Base-by-base conservation (phyloP, 2,888 invertebrate genomes). In the Papilio elwesi region DNA sequence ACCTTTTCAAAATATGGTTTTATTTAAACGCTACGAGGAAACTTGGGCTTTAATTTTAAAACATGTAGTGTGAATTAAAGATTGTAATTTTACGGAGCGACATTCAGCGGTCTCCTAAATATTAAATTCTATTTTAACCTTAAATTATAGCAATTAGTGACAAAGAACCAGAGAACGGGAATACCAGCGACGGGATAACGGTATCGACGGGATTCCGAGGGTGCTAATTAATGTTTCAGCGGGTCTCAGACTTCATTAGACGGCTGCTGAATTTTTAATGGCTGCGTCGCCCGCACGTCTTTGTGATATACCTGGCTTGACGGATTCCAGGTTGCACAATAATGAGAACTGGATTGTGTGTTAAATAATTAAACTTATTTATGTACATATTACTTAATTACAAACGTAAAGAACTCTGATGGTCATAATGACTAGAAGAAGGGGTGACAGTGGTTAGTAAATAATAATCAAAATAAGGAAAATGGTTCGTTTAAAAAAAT, bases 261-360 rank as follows among this genome's bases (percentile, higher is more conserved):
- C 71, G 26, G 48, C 70, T 51, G 15, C 65, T 87, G 83, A 85
- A 88, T 85, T 78, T 83, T 87, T 87, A 82, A 87, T 82, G 78
- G 38, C 76, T 74, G 70, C 69, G 75, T 74, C 78, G 66, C 69
- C 43, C 5, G 66, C 57, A 15, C 55, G 59, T 68, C 71, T 68
- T 62, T 49, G 51, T 65, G 53, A 48, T 47, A 26, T 55, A 57
- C 26, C 26, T 26, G 26, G 48, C 59, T n/a, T 57, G 47, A n/a
- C 55, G 68, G 57, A 13, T 5, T 12, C 62, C 43, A 0, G 16
- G 13, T 51, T 43, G 6, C 69, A 26, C 6, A 47, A 47, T 26
- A 6, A 52, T 13, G 7, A 4, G 43, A 6, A 47, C 49, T 64
- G 10, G 26, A 43, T 64, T 49, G 26, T 36, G 26, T 49, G n/a